Evolutionary conservation across 53 echinoderm and acorn worm species (phyloP), one percentile per base, ranked within the genome.

Genomic region (Crossaster papposus): DNA sequence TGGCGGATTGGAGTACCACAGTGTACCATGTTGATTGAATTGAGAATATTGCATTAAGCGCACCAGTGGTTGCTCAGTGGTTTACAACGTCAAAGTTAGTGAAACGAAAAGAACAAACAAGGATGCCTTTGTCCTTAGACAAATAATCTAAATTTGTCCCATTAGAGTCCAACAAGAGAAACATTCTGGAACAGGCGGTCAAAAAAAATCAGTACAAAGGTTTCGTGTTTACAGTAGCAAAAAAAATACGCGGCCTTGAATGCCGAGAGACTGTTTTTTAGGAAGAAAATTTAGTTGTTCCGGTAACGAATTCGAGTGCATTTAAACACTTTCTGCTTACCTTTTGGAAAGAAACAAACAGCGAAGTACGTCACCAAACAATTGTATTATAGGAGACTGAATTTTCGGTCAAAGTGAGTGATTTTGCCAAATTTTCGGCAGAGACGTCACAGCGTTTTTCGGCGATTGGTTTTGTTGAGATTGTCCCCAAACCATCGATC

Each of bases 31-130:
- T 2, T 2, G 58, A 20, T 58, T 7, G 5, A 44, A 58, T 58
- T 58, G 58, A 11, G 22, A 4, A 58, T 8, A 58, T 14, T 44
- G 9, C 44, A 44, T 44, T 9, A 44, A 44, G 44, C 44, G 44
- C 44, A 44, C 44, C 44, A 9, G 22, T 58, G 58, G 17, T 2
- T 2, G 6, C 12, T 58, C 7, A 4, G 3, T 14, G 58, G 6
- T 58, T 68, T 28, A 12, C n/a, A 24, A 68, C 11, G 28, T 1
- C 68, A 23, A 28, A 68, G 28, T 68, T 23, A 68, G 26, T 68
- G 28, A 10, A 12, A 68, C 68, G 24, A 23, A 68, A 68, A 68
- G 68, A n/a, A 68, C 68, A 68, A 68, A 68, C 68, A 68, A 68
- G 9, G 17, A 2, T 68, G 6, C 68, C 68, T 23, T 68, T 68